Conservation (phyloP, 2,888 invertebrate genomes). For the Leptopilina myrica region DNA sequence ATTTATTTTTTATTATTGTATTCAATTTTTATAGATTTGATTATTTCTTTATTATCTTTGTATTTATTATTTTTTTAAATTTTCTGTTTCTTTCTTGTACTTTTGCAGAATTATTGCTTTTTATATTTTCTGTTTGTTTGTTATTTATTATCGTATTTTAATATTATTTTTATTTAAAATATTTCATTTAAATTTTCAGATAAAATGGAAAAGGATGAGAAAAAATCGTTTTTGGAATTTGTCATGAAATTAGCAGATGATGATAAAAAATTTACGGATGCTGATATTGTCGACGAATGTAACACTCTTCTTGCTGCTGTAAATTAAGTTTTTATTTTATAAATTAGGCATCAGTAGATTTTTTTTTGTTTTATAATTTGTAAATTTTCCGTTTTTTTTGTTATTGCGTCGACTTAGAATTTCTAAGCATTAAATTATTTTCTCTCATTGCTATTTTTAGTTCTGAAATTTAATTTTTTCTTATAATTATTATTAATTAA, state of each 20-base stretch:
- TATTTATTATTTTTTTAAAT: background rate
- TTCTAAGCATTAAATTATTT: no score
- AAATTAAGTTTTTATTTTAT: conserved; percentile 60
- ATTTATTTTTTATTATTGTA: background rate
- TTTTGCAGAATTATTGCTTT: no score
- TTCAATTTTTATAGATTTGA: background rate
- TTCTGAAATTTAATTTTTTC: no score
- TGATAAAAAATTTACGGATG: conserved; percentile 78
- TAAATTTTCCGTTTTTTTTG: no score
- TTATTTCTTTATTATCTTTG: background rate
- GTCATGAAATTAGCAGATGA: conserved; percentile 78
- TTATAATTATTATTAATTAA: no score
- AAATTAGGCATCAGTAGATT: no score
- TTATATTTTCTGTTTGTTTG: background rate
- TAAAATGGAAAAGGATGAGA: conserved; percentile 59
- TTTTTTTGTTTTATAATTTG: no score
- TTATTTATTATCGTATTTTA: background rate
- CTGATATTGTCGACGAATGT: conserved; percentile 80
- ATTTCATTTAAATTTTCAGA: conserved; percentile 15
- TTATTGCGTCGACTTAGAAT: no score
- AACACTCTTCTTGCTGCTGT: conserved; percentile 80
- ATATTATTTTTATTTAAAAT: background rate
- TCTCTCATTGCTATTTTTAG: no score
- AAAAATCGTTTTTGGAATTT: conserved; percentile 77
- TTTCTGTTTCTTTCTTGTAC: no score